Evolutionary conservation across 2,797 vertebrate species (phyloP).

Genomic region (Pangasius sanitwongsei): DNA sequence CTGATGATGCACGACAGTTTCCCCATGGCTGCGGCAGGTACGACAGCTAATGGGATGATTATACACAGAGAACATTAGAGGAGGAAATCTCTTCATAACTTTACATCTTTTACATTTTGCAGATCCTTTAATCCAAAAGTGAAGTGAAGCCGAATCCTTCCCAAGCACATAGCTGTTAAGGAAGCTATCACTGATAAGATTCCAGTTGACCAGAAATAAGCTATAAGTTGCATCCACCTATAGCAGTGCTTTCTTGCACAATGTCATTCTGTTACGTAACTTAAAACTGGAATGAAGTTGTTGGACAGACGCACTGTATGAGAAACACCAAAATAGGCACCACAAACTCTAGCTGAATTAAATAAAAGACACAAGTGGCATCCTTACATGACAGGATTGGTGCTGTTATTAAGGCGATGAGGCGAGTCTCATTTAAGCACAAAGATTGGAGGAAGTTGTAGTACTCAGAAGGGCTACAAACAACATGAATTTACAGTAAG

Average conservation of each 20-base stretch:
- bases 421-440: too few relatives aligned
- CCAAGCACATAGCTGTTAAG: background rate
- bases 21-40: conserved; percentile 99
- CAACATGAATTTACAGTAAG: background rate
- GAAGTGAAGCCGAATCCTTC: background rate
- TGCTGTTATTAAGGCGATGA: too few relatives aligned
- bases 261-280: background rate
- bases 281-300: background rate
- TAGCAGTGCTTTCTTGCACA: background rate
- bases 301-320: background rate
- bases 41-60: conserved; percentile 79
- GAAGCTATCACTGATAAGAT: background rate
- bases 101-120: background rate
- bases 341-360: background rate
- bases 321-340: background rate
- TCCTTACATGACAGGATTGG: background rate
- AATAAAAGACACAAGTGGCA: background rate
- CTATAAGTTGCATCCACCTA: background rate
- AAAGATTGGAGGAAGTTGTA: background rate
- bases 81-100: background rate
- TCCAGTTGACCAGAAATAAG: background rate
- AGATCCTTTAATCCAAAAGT: background rate
- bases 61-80: conserved; percentile 26
- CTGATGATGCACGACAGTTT: conserved; percentile 88
- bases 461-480: background rate